Evolutionary conservation across 2,888 invertebrate genomes (phyloP), one percentile per base, ranked within the genome.

Genomic region (Orthosia gracilis): DNA sequence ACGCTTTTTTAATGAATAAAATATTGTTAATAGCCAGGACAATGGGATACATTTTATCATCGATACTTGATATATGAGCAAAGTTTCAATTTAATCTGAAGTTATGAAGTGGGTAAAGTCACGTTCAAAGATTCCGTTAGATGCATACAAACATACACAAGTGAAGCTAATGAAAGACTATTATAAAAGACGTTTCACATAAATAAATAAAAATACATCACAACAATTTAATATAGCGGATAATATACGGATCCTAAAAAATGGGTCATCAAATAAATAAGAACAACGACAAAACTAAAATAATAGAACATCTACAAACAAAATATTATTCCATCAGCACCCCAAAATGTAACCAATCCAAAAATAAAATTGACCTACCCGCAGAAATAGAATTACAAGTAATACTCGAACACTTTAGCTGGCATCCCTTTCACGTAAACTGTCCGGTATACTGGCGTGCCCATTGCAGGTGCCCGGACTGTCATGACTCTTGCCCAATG

Each of bases 401-500:
- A 69, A 83, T 72, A 55, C 59, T 49, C 65, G 23, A 23, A 63
- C 66, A 83, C 72, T 76, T 73, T 45, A 68, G 69, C 59, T 57
- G 73, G 73, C 69, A 69, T 62, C 70, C 58, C 26, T 54, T 40
- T 49, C 63, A 73, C 75, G 63, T 84, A 83, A 84, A 83, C 59
- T 84, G 74, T 47, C 66, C n/a, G 77, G 21, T 80, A 69, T 65
- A 77, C 58, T 63, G 66, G 67, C 58, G 61, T 80, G 73, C 75
- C 83, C 76, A 70, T 75, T 78, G 69, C 84, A 83, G 84, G 74
- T 84, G 71, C 23, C 67, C 18, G 26, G 26, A 63, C 58, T 58
- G 23, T 63, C 67, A 52, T 69, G 66, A 82, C 80, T 76, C 61
- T 69, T 66, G n/a, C 47, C 21, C 65, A 57, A 62, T 66, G 54